Conservation (phyloP, 2,888 invertebrate genomes). For the Sclerodermus sp. region DNA sequence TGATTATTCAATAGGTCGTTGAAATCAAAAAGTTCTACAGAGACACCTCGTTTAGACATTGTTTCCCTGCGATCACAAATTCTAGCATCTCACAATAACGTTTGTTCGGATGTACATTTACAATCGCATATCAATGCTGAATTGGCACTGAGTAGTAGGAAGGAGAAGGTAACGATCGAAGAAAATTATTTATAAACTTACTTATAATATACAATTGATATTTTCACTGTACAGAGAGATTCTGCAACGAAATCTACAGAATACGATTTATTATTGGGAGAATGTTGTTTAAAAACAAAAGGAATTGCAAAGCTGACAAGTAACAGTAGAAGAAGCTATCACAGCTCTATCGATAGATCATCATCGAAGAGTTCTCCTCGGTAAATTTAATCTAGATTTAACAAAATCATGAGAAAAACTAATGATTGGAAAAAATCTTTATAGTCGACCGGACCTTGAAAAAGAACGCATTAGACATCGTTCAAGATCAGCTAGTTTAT, state of each 20-base stretch:
- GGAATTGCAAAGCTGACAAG: constrained; percentile 16
- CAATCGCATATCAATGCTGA: constrained; percentile 49
- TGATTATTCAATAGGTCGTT: constrained; percentile 16
- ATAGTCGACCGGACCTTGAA: no score
- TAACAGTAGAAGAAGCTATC: constrained; percentile 22
- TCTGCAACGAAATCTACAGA: constrained; percentile 26
- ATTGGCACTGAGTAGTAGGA: constrained; percentile 28
- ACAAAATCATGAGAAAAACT: neutral
- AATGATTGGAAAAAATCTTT: no score
- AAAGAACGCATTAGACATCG: constrained; percentile 20
- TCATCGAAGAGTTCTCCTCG: constrained; percentile 29
- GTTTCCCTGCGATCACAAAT: constrained; percentile 38
- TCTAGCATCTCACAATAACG: constrained; percentile 42
- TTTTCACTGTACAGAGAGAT: constrained; percentile 25
- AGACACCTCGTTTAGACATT: constrained; percentile 27
- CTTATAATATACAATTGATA: neutral
- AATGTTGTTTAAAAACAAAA: constrained; percentile 14
- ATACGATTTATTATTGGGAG: constrained; percentile 19
- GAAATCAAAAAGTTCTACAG: constrained; percentile 21
- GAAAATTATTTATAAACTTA: no score
- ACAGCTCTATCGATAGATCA: constrained; percentile 32
- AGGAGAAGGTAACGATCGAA: constrained; percentile 34
- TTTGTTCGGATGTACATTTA: constrained; percentile 42
- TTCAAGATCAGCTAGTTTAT: constrained; percentile 40
- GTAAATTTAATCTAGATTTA: constrained; percentile 17